These are phyloP conservation scores for Huso huso DNA, from an alignment of 2,797 vertebrate species.

Conservation along the genomic window DNA sequence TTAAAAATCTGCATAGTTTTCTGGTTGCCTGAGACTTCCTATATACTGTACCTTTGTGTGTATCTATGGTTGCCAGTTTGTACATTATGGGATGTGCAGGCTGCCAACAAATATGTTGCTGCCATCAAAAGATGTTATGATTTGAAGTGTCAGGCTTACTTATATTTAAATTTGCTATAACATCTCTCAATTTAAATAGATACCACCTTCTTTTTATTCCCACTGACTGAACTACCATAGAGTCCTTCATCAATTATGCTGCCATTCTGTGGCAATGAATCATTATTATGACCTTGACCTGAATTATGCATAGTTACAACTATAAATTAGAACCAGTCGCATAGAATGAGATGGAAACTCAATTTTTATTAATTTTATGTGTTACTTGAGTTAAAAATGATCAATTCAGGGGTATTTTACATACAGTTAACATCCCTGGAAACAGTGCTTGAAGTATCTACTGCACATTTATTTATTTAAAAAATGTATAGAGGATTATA, in stretches of 20 bases:
- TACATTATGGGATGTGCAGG: background rate
- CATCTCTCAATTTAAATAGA: slow-evolving; percentile 1
- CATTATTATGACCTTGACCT: slow-evolving; percentile 6
- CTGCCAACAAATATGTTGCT: background rate
- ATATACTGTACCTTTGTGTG: too few relatives aligned
- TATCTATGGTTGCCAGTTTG: background rate
- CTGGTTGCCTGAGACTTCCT: background rate
- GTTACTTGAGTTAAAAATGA: background rate
- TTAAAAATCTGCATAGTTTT: background rate
- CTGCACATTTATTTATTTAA: too few relatives aligned
- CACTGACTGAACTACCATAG: background rate
- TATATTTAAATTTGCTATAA: slow-evolving; percentile 3
- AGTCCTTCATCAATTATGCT: slow-evolving; percentile 11
- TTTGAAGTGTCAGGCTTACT: slow-evolving; percentile 1
- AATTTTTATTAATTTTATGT: background rate
- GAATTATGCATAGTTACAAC: slow-evolving; percentile 7
- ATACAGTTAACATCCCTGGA: slow-evolving; percentile 16
- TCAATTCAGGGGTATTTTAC: slow-evolving; percentile 18
- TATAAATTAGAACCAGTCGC: slow-evolving; percentile 3
- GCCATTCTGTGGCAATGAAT: slow-evolving; percentile 17
- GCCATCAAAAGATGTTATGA: background rate
- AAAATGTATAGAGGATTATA: too few relatives aligned
- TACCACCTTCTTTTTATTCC: slow-evolving; percentile 3
- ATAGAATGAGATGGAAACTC: background rate
- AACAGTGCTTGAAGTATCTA: slow-evolving; percentile 16